Percentiles rank a stretch among this genome's conserved stretches.
Evolutionary conservation across 2,797 vertebrate species (phyloP).

Genomic region (Tinamus major): DNA sequence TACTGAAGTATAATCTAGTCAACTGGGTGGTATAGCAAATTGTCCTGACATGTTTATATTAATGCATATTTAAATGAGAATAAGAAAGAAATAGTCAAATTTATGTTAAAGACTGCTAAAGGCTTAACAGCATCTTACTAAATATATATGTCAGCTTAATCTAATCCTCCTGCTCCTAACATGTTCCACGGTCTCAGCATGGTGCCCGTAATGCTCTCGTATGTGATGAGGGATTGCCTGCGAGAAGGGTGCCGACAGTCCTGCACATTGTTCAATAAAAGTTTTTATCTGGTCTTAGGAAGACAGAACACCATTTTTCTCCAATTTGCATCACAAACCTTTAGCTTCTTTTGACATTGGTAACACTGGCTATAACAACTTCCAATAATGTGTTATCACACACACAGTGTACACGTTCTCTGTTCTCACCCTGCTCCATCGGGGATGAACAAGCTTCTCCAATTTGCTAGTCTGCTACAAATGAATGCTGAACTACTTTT

Average conservation of each 20-base stretch:
- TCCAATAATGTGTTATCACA: slow-evolving; percentile 57
- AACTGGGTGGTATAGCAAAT: slow-evolving; percentile 60
- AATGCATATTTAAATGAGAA: slow-evolving; percentile 72
- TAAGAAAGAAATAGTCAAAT: slow-evolving; percentile 73
- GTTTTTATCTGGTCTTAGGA: slow-evolving; percentile 66
- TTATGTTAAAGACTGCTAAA: slow-evolving; percentile 77
- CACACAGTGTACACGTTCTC: background rate
- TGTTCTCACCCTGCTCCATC: slow-evolving; percentile 7
- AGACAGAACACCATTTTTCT: slow-evolving; percentile 72
- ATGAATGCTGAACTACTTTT: slow-evolving; percentile 24
- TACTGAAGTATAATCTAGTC: slow-evolving; percentile 61
- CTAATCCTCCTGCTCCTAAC: slow-evolving; percentile 70
- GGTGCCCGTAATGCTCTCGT: slow-evolving; percentile 55
- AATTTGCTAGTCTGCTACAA: slow-evolving; percentile 27
- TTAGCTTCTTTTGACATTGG: slow-evolving; percentile 64
- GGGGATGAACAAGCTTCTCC: slow-evolving; percentile 41
- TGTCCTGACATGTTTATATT: slow-evolving; percentile 64
- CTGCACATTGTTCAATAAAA: slow-evolving; percentile 62
- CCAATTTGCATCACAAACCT: slow-evolving; percentile 74
- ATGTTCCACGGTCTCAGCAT: slow-evolving; percentile 59
- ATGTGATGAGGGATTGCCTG: slow-evolving; percentile 69
- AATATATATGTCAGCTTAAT: slow-evolving; percentile 75
- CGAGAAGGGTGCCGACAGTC: slow-evolving; percentile 62
- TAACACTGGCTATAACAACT: slow-evolving; percentile 38
- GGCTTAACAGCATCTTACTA: slow-evolving; percentile 71